Evolutionary conservation across 2,888 invertebrate species (phyloP).

Genomic region (Sialis lutaria): DNA sequence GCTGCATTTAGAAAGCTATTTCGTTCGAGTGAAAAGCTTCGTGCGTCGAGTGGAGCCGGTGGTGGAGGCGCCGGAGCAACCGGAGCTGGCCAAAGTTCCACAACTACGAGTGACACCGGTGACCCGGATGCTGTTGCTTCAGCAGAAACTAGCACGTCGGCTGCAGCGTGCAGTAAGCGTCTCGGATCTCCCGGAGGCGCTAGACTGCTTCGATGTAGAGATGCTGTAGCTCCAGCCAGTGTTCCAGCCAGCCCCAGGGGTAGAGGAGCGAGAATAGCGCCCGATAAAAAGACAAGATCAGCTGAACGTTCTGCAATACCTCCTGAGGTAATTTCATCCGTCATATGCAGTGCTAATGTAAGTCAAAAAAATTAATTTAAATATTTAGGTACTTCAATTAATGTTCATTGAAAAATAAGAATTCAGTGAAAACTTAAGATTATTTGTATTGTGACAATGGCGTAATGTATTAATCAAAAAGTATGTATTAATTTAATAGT

Average conservation of each 20-base stretch:
- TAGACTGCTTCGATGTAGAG: constrained; percentile 16
- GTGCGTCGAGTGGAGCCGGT: constrained; percentile 31
- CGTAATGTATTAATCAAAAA: no score
- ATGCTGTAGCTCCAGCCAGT: constrained; percentile 21
- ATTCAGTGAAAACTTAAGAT: no score
- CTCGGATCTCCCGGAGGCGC: constrained; percentile 23
- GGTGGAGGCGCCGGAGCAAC: constrained; percentile 19
- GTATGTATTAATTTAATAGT: no score
- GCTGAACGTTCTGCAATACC: constrained; percentile 6
- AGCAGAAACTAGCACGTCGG: neutral
- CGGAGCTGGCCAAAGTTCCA: constrained; percentile 15
- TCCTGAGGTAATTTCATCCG: no score
- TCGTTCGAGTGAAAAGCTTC: constrained; percentile 50
- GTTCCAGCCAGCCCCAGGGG: constrained; percentile 29
- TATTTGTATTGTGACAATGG: no score
- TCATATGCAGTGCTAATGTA: no score
- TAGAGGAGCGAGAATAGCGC: constrained; percentile 30
- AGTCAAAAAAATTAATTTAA: no score
- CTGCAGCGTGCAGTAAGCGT: constrained; percentile 27
- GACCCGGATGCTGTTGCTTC: constrained; percentile 21
- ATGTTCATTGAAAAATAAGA: no score
- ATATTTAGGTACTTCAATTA: no score
- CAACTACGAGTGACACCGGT: constrained; percentile 9
- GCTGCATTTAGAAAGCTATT: constrained; percentile 65
- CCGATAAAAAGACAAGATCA: constrained; percentile 23